Conservation (phyloP, 1,140 invertebrate species). For the Trinorchestia longiramus region DNA sequence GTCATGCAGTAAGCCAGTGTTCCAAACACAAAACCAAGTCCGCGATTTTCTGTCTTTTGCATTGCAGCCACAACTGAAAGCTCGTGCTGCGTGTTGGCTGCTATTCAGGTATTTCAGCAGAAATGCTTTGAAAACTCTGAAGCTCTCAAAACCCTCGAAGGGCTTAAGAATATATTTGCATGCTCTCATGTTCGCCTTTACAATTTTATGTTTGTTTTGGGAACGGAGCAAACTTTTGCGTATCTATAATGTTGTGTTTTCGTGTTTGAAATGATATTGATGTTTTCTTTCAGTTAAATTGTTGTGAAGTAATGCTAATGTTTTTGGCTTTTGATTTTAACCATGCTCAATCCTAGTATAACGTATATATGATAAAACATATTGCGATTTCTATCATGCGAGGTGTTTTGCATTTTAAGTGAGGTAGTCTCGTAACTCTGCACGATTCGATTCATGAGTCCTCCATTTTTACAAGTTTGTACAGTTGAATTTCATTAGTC, state of each 20-base stretch:
- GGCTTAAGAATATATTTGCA: neutral
- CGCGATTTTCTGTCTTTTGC: neutral
- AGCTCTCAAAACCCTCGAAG: neutral
- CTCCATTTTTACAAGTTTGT: neutral
- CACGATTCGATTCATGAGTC: neutral
- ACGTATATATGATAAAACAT: neutral
- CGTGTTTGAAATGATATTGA: neutral
- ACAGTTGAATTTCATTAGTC: neutral
- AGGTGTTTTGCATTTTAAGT: neutral
- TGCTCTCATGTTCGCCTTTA: neutral
- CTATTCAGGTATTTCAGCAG: neutral
- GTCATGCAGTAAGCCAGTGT: neutral
- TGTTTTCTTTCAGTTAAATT: neutral
- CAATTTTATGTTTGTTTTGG: neutral
- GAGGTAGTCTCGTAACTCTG: neutral
- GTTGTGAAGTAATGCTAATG: neutral
- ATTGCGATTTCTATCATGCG: neutral
- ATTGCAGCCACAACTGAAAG: neutral
- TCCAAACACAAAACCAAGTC: neutral
- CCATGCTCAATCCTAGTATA: neutral
- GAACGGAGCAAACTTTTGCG: neutral
- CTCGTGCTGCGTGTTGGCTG: neutral
- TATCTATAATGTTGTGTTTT: neutral
- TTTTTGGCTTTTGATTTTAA: neutral
- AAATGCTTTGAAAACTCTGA: neutral